Evolutionary conservation across 1,140 invertebrate genomes (phyloP).

Genomic region (Atta colombica): DNA sequence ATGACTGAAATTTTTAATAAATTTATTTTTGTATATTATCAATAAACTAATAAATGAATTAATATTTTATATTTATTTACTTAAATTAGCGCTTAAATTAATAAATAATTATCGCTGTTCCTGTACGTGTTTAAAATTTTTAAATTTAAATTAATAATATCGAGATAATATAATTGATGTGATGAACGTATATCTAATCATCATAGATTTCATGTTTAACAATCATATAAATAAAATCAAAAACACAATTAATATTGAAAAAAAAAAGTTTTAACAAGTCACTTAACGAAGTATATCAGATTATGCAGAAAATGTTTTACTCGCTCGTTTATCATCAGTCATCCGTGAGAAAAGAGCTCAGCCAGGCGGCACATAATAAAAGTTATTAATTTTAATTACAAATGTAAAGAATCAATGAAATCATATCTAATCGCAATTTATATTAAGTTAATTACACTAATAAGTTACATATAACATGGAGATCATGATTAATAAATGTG

Average conservation of each 20-base stretch:
- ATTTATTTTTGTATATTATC: background rate
- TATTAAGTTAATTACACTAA: constrained; percentile 53
- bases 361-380: background rate
- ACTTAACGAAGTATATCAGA: background rate
- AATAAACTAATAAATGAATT: background rate
- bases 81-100: background rate
- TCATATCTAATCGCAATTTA: constrained; percentile 46
- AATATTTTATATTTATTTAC: background rate
- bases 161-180: background rate
- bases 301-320: background rate
- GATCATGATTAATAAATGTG: constrained; percentile 31
- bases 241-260: background rate
- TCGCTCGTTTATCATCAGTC: constrained; percentile 10
- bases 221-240: background rate
- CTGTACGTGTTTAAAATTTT: background rate
- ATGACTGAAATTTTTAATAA: background rate
- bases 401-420: constrained; percentile 11
- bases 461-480: background rate
- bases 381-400: constrained; percentile 54
- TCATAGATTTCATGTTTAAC: background rate
- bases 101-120: background rate
- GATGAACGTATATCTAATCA: no score
- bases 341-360: background rate
- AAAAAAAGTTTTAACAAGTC: background rate
- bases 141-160: background rate